Evolutionary conservation across 2,797 vertebrate species (phyloP).

Genomic region (Lacerta viridis): DNA sequence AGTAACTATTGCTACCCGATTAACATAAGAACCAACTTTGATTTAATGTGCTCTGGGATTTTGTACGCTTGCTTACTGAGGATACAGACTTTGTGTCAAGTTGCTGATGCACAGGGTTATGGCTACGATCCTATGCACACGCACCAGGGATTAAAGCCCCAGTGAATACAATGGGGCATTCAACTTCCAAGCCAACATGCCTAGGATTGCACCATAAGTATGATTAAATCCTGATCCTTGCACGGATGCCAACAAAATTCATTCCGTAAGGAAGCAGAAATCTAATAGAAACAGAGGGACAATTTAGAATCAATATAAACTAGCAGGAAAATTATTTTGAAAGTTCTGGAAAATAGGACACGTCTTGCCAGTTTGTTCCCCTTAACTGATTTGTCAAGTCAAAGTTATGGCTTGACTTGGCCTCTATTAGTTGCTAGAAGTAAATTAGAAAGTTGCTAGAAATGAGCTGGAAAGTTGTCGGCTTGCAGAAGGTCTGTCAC

Average conservation of each 20-base stretch:
- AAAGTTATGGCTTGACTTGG: neutral
- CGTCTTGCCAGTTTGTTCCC: neutral
- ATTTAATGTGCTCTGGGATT: too few species aligned
- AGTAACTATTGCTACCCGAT: neutral
- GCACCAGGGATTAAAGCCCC: neutral
- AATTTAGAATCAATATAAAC: neutral
- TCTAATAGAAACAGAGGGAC: neutral
- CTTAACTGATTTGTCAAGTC: neutral
- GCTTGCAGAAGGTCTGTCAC: fast-evolving
- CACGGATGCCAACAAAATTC: neutral
- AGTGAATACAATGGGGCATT: neutral
- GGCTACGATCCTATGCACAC: neutral
- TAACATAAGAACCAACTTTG: neutral
- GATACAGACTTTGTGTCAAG: neutral
- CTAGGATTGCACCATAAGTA: neutral
- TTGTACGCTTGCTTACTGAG: neutral
- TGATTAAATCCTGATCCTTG: too few species aligned
- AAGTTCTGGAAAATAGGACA: neutral
- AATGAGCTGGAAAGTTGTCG: fast-evolving
- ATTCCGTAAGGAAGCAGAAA: neutral
- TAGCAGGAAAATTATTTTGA: neutral
- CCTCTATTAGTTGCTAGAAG: neutral
- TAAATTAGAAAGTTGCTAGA: neutral
- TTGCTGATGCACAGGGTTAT: neutral
- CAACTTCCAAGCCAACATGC: neutral